Evolutionary conservation across 2,113 vertebrate species (phyloP).

Genomic region (Zeus faber): DNA sequence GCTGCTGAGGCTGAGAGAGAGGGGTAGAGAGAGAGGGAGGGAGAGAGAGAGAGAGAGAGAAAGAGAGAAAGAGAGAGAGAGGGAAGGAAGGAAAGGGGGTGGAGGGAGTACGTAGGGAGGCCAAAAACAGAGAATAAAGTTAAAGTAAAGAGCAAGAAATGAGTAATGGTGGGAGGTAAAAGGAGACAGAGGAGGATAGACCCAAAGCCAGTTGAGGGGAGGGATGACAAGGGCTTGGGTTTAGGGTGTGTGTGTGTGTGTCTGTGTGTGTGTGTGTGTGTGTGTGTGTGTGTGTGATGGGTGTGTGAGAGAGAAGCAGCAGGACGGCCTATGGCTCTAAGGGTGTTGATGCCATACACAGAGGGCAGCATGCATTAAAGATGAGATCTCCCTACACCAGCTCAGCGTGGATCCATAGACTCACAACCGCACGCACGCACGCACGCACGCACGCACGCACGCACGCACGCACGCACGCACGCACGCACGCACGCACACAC

Average conservation of each 20-base stretch:
- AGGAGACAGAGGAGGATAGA: not conserved
- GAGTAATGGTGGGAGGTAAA: not conserved
- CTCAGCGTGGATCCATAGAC: constrained; percentile 17
- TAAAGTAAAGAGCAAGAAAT: constrained; percentile 21
- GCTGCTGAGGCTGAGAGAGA: too few relatives aligned
- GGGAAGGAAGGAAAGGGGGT: too few relatives aligned
- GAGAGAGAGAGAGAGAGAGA: not conserved
- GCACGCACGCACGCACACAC: constrained; percentile 1
- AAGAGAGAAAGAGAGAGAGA: too few relatives aligned
- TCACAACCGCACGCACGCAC: not conserved
- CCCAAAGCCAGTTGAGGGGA: not conserved
- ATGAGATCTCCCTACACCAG: constrained; percentile 44
- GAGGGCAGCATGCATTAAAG: constrained; percentile 55
- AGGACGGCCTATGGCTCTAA: constrained; percentile 33
- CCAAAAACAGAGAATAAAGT: constrained; percentile 24
- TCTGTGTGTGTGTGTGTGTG: constrained; percentile 8
- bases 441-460: constrained; percentile 7
- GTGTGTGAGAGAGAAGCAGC: constrained; percentile 29
- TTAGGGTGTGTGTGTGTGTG: constrained; percentile 4
- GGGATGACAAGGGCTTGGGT: not conserved
- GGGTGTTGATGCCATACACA: constrained; percentile 41
- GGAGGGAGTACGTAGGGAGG: too few relatives aligned
- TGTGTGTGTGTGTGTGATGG: constrained; percentile 15
- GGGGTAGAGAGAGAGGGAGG: constrained; percentile 20
- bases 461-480: not conserved